phyloP scores from a whole-genome alignment of 2,797 vertebrate species.

The Bufotes viridis region DNA sequence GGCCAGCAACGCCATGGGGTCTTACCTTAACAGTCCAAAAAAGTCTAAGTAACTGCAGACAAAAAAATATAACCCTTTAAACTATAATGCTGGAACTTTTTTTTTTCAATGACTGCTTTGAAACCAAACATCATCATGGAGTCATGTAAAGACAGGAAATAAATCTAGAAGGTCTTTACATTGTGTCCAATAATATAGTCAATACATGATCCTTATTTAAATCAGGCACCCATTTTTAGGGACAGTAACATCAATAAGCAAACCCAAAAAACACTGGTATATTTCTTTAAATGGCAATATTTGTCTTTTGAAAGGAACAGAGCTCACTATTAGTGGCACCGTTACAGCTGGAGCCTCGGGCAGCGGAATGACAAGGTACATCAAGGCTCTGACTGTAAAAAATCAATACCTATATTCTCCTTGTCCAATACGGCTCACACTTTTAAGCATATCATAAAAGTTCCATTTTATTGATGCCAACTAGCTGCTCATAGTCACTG shows the following conservation, averaged over 20 bases:
- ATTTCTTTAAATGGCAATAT: not conserved
- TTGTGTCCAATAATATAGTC: not conserved
- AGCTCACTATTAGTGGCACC: not conserved
- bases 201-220: not conserved
- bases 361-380: not conserved
- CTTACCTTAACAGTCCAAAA: too few relatives aligned
- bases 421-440: not conserved
- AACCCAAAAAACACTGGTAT: not conserved
- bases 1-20: too few relatives aligned
- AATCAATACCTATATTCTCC: not conserved
- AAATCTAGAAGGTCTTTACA: too few relatives aligned
- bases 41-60: too few relatives aligned
- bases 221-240: not conserved
- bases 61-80: too few relatives aligned
- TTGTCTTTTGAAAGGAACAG: not conserved
- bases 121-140: too few relatives aligned
- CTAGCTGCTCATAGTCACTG: slow-evolving; percentile 7
- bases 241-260: not conserved
- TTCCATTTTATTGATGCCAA: not conserved
- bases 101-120: too few relatives aligned
- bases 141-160: too few relatives aligned
- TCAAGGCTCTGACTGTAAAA: slow-evolving; percentile 3
- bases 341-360: not conserved
- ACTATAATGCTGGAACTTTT: too few relatives aligned
- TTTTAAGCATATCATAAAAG: slow-evolving; percentile 24